A percentile compares a stretch with the other conserved stretches of the same genome.
Evolutionary conservation across 2,113 vertebrate genomes (phyloP).

Genomic region (Strix aluco): DNA sequence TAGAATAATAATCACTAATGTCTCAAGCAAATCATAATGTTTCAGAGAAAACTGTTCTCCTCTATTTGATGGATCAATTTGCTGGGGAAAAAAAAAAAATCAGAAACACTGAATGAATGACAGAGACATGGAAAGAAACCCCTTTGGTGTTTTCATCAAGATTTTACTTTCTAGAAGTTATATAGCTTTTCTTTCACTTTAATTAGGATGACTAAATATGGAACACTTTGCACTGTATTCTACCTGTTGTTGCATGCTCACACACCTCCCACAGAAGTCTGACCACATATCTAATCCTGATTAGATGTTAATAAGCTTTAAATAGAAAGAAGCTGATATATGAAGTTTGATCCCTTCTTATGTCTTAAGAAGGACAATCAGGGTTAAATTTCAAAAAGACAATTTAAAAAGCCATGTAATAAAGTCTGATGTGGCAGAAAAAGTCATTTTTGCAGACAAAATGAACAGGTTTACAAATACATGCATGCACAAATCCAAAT

Average conservation of each 20-base stretch:
- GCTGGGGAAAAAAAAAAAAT: neutral
- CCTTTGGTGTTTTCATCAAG: neutral
- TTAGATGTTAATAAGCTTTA: conserved; percentile 52
- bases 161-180: neutral
- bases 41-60: neutral
- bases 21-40: neutral
- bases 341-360: conserved; percentile 52
- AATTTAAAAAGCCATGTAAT: neutral
- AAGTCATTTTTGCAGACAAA: neutral
- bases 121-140: neutral
- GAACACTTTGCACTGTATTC: neutral
- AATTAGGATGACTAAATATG: neutral
- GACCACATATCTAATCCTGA: conserved; percentile 15
- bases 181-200: neutral
- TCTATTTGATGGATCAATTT: neutral
- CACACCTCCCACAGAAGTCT: neutral
- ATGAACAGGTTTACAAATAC: neutral
- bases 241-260: neutral
- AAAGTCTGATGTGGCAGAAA: neutral
- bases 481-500: neutral
- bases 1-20: neutral
- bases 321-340: conserved; percentile 6
- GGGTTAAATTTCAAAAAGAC: neutral
- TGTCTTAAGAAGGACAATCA: conserved; percentile 1
- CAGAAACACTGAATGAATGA: neutral